A percentile compares a stretch with the other conserved stretches of the same genome.
Evolutionary conservation across 2,888 invertebrate species (phyloP).

Genomic region (Agapetus fuscipes): DNA sequence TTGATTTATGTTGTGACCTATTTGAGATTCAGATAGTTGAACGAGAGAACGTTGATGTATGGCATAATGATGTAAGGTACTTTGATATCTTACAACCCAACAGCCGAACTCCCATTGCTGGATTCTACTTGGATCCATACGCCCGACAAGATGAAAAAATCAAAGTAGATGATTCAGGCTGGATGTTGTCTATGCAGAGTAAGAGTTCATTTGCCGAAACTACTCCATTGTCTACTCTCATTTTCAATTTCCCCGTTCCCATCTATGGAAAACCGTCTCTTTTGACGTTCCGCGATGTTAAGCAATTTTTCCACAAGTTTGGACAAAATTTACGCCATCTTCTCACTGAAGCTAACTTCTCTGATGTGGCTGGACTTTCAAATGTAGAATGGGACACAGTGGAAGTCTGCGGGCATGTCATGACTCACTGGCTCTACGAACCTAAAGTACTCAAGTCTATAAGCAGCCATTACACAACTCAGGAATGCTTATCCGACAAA

Average conservation of each 20-base stretch:
- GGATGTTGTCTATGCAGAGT: constrained; percentile 71
- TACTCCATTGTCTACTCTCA: constrained; percentile 69
- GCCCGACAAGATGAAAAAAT: constrained; percentile 56
- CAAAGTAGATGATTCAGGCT: constrained; percentile 53
- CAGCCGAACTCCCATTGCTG: constrained; percentile 56
- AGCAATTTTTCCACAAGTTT: constrained; percentile 71
- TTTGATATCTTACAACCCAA: constrained; percentile 69
- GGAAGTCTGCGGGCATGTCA: constrained; percentile 71
- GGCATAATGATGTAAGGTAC: constrained; percentile 81
- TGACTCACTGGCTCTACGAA: constrained; percentile 72
- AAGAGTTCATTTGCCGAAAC: constrained; percentile 53
- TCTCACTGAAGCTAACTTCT: constrained; percentile 69
- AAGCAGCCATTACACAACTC: constrained; percentile 65
- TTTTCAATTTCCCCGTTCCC: constrained; percentile 73
- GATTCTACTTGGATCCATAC: constrained; percentile 81
- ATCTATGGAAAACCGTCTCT: constrained; percentile 54
- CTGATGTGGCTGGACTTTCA: constrained; percentile 74
- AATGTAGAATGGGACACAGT: constrained; percentile 93
- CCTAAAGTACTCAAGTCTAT: constrained; percentile 49
- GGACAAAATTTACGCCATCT: constrained; percentile 82
- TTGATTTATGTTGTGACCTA: constrained; percentile 62
- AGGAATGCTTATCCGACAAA: constrained; percentile 58
- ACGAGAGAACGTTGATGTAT: constrained; percentile 54
- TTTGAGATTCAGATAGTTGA: constrained; percentile 72
- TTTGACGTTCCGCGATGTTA: constrained; percentile 66